Base-by-base conservation (phyloP, 2,888 invertebrate species). In the Ypsolopha scabrella region DNA sequence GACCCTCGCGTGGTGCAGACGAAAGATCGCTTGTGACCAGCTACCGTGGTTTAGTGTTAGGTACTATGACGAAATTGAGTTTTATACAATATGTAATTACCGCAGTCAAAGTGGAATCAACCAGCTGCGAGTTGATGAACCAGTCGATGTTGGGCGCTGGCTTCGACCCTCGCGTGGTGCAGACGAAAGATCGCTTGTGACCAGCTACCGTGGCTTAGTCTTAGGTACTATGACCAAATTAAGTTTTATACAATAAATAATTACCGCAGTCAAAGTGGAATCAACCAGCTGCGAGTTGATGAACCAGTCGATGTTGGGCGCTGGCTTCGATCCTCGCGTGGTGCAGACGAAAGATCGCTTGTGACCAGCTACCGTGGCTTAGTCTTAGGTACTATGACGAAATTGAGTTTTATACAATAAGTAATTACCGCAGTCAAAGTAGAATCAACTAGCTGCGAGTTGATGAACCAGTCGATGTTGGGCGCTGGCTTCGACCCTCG, bases 1-100 rank as follows among this genome's bases (percentile, higher is more conserved):
- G 94, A 94, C 38, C 95, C 95, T 72, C 92, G 90, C 41, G 94
- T 92, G 64, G 94, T 94, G 73, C 95, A 95, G 56, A 91, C 90
- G 58, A 92, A 89, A 50, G 91, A 90, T 62, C 93, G 89, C 55
- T 92, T 90, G 65, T 91, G 91, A 7, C 93, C 93, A 7, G 92
- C 92, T 88, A 51, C 91, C 86, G n/a, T n/a, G n/a, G n/a, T 48
- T 92, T 92, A 58, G 91, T 91, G 52, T 90, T 90, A 35, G 92
- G 88, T 48, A 93, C 88, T 55, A 92, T 91, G 54, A 94, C 92
- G 61, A 90, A 90, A 59, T 91, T 89, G 6, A 94, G 94, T 75
- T 93, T 94, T 63, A 95, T n/a, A 34, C 14, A 8, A 44, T 43
- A 34, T 36, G 10, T 10, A 38, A 51, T 51, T 50, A 83, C 86